Evolutionary conservation across 53 echinoderm and acorn worm species (phyloP).

Genomic region (Temnopleurus reevesii): DNA sequence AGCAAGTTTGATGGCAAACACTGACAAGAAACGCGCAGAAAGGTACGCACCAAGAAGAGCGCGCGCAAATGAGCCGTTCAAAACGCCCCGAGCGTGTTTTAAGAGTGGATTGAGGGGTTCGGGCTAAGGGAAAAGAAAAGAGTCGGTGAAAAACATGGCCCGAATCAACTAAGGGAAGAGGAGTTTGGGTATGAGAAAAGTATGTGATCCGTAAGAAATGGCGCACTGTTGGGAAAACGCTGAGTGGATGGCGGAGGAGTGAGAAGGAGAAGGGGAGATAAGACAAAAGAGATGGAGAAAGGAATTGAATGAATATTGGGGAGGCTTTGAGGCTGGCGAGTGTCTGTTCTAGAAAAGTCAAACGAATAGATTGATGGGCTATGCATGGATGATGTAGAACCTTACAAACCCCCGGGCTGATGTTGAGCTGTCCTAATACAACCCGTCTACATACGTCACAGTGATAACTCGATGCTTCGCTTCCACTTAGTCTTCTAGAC

Average conservation of each 20-base stretch:
- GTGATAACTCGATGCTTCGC: constrained; percentile 43
- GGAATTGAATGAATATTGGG: constrained; percentile 9
- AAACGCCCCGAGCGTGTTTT: constrained; percentile 47
- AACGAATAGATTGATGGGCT: constrained; percentile 58
- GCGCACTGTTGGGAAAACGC: constrained; percentile 29
- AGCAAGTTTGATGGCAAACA: constrained; percentile 52
- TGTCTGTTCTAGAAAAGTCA: constrained; percentile 59
- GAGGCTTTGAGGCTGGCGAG: constrained; percentile 13
- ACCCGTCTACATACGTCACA: constrained; percentile 52
- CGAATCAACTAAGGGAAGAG: background rate
- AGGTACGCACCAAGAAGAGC: constrained; percentile 10
- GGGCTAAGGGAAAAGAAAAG: constrained; percentile 1
- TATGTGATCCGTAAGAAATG: constrained; percentile 51
- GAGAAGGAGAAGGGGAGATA: background rate
- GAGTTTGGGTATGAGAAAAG: background rate
- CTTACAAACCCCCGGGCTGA: constrained; percentile 44
- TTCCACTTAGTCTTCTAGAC: background rate
- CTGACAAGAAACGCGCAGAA: constrained; percentile 26
- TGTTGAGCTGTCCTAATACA: constrained; percentile 53
- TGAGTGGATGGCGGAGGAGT: background rate
- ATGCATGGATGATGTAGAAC: constrained; percentile 44
- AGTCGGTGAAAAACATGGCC: constrained; percentile 27
- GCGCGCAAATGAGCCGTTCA: constrained; percentile 49
- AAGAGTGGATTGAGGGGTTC: constrained; percentile 30
- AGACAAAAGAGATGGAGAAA: background rate